Percentiles rank a stretch among this genome's conserved stretches.
phyloP scores from a whole-genome alignment of 2,113 vertebrate genomes.

The Phyllopteryx taeniolatus region DNA sequence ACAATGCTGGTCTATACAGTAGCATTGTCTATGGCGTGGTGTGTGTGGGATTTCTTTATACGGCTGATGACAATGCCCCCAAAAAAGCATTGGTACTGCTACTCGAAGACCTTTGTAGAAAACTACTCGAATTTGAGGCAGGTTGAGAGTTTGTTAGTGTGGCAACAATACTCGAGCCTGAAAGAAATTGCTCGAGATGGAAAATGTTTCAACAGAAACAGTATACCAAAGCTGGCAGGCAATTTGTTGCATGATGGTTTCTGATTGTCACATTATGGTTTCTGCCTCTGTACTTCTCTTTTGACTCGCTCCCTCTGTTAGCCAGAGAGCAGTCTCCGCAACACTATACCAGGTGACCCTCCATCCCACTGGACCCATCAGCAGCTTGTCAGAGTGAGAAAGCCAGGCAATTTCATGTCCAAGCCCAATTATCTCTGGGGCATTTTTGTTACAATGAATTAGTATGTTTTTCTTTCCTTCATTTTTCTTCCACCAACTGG shows the following conservation, averaged over 20 bases:
- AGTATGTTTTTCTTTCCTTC: conserved; percentile 3
- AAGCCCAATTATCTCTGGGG: conserved; percentile 59
- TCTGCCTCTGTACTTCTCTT: conserved; percentile 32
- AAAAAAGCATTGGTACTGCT: neutral
- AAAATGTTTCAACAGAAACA: conserved; percentile 57
- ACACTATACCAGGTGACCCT: conserved; percentile 48
- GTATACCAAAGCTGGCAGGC: conserved; percentile 69
- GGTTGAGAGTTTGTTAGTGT: neutral
- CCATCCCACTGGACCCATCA: conserved; percentile 70
- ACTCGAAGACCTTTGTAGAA: neutral
- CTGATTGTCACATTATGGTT: conserved; percentile 57
- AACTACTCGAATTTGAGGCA: neutral
- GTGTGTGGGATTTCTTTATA: neutral
- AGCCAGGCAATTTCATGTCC: conserved; percentile 62
- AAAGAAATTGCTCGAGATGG: conserved; percentile 32
- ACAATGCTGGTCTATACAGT: no score
- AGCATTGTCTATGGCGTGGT: neutral
- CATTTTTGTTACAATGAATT: conserved; percentile 52
- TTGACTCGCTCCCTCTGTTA: conserved; percentile 38
- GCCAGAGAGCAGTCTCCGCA: conserved; percentile 35
- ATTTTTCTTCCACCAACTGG: conserved; percentile 1
- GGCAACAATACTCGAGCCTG: neutral
- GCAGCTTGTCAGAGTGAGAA: conserved; percentile 63
- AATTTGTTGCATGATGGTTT: conserved; percentile 71
- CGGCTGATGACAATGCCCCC: neutral